Evolutionary conservation across 2,888 invertebrate species (phyloP), one percentile per base, ranked within the genome.

Genomic region (Tenthredo scrophulariae): DNA sequence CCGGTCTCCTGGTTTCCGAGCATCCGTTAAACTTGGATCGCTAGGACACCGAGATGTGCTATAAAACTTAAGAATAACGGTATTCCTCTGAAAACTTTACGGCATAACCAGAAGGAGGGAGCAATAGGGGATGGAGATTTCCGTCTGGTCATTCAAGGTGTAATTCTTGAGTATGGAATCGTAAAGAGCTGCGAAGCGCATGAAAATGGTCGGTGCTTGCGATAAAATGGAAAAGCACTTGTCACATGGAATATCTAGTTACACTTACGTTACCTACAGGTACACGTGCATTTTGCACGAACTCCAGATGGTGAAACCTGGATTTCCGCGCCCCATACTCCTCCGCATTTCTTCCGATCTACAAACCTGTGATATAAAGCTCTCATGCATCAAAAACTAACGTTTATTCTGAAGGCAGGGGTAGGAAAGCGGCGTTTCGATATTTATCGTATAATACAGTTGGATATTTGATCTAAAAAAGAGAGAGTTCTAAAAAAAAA

Each of bases 181-280:
- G 80, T 58, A n/a, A 80, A 58, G 26, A 80, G 80, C 62, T 62
- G 10, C 62, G 80, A 33, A 62, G 80, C 80, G 62, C 22, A 40
- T 26, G 80, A 62, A 22, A 80, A 62, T 62, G 58, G 58, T 62
- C 22, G 22, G 40, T 22, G 40, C 33, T 58, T 62, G 62, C 40
- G 62, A 80, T 80, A 80, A 58, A 80, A 80, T 80, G 40, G 58
- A 62, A 62, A 80, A 58, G 80, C 80, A 80, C 80, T 80, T 80
- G 80, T 58, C 80, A 62, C 80, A 62, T 40, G 29, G 58, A 80
- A 80, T 80, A 58, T 58, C 58, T 37, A 58, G 80, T 80, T 80
- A 62, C 62, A 40, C 37, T 79, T 46, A 75, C 15, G 43, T 43
- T 43, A 26, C 37, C 15, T 54, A 46, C 54, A n/a, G 40, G 10